Conservation (phyloP, 2,888 invertebrate species). For the Mimumesa dahlbomi region DNA sequence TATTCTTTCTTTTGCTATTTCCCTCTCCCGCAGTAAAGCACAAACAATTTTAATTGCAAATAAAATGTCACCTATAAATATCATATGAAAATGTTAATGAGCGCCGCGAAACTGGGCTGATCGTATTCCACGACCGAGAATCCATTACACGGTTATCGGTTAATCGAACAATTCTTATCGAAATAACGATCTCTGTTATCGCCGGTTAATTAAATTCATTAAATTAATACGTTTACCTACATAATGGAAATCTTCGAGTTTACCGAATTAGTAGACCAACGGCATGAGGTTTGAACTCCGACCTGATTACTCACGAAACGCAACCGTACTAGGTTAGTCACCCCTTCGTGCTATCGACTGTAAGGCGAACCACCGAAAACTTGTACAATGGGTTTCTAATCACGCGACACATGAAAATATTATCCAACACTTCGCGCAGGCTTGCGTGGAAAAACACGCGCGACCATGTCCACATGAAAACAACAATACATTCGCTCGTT, state of each 20-base stretch:
- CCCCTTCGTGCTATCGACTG: slow-evolving; percentile 23
- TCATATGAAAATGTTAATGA: too few relatives aligned
- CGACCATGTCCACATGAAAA: too few relatives aligned
- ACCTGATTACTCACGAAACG: slow-evolving; percentile 31
- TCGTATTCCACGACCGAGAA: too few relatives aligned
- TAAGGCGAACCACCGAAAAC: slow-evolving; percentile 35
- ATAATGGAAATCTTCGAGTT: slow-evolving; percentile 13
- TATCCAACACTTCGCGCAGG: too few relatives aligned
- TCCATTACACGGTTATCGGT: too few relatives aligned
- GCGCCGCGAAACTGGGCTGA: too few relatives aligned
- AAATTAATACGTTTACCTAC: background rate
- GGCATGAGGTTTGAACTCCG: slow-evolving; percentile 16
- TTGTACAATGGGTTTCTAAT: background rate
- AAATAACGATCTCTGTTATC: background rate
- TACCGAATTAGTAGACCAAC: background rate
- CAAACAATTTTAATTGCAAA: too few relatives aligned
- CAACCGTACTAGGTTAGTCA: slow-evolving; percentile 38
- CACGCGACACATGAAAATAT: background rate
- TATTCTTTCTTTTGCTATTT: too few relatives aligned
- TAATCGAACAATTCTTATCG: too few relatives aligned
- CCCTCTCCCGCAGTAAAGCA: too few relatives aligned
- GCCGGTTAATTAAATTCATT: background rate
- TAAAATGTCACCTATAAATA: too few relatives aligned
- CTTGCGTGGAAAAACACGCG: slow-evolving; percentile 31
- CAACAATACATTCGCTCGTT: too few relatives aligned